Evolutionary conservation across 2,888 invertebrate species (phyloP).

Genomic region (Eurytoma californica): DNA sequence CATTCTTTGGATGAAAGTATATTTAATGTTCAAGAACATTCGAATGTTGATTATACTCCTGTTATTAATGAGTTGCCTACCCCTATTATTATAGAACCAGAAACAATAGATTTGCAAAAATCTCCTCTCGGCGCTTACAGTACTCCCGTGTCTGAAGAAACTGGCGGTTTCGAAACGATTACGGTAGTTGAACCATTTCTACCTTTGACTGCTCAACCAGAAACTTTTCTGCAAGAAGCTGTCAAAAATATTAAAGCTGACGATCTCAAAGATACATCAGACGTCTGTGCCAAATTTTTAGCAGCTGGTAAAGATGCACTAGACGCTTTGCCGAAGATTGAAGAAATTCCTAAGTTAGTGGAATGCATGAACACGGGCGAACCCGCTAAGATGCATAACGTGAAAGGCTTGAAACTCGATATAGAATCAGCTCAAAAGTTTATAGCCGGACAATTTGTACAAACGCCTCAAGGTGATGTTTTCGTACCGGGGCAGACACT

Average conservation of each 20-base stretch:
- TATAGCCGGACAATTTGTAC: constrained; percentile 83
- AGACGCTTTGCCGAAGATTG: constrained; percentile 79
- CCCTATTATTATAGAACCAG: constrained; percentile 77
- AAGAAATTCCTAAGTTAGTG: constrained; percentile 81
- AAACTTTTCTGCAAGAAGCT: constrained; percentile 75
- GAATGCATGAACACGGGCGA: constrained; percentile 77
- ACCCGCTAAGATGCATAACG: constrained; percentile 79
- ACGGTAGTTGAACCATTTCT: constrained; percentile 80
- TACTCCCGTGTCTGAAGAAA: constrained; percentile 77
- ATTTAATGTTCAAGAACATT: constrained; percentile 52
- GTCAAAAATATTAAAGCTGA: constrained; percentile 78
- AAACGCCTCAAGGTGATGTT: constrained; percentile 82
- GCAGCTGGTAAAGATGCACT: constrained; percentile 76
- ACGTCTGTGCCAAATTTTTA: constrained; percentile 79
- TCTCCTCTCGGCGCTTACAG: constrained; percentile 66
- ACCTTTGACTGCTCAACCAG: constrained; percentile 77
- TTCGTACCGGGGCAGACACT: constrained; percentile 87
- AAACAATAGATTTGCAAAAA: constrained; percentile 76
- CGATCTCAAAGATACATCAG: constrained; percentile 79
- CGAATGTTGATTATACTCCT: constrained; percentile 61
- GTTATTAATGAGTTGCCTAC: constrained; percentile 72
- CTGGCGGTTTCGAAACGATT: constrained; percentile 79
- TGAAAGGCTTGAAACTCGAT: constrained; percentile 81
- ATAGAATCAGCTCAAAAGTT: constrained; percentile 83
- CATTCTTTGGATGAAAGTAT: constrained; percentile 78